Evolutionary conservation across 2,888 invertebrate species (phyloP).

Genomic region (Ramazzottius varieornatus): DNA sequence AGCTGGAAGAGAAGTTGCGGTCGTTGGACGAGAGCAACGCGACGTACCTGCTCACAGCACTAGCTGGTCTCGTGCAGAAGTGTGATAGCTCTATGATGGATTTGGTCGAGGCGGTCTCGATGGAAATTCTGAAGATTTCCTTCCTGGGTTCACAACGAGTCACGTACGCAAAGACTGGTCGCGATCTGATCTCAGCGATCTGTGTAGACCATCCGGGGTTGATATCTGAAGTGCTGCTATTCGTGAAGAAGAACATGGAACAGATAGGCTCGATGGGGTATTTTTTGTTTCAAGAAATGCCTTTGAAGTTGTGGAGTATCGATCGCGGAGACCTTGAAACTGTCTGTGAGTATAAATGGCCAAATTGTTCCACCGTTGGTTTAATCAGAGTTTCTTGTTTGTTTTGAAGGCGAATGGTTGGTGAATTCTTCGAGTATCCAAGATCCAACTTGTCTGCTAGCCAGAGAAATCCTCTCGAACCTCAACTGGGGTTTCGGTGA

Average conservation of each 20-base stretch:
- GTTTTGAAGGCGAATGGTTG: too few species aligned
- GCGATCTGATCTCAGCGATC: not conserved
- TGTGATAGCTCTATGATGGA: slow-evolving; percentile 8
- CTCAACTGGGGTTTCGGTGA: slow-evolving; percentile 12
- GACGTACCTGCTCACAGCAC: slow-evolving; percentile 10
- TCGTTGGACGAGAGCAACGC: slow-evolving; percentile 9
- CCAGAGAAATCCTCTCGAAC: slow-evolving; percentile 8
- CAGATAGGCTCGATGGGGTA: not conserved
- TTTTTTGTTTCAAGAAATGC: slow-evolving; percentile 7
- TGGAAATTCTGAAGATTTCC: not conserved
- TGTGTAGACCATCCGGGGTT: not conserved
- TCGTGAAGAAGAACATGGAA: not conserved
- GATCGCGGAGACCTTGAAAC: slow-evolving; percentile 9
- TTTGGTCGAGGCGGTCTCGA: not conserved
- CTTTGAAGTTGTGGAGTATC: slow-evolving; percentile 9
- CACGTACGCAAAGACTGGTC: not conserved
- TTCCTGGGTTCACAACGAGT: not conserved
- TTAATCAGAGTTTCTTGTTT: too few species aligned
- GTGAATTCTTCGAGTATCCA: not conserved
- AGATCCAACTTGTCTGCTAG: not conserved
- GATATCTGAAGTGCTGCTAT: not conserved
- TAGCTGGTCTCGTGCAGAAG: slow-evolving; percentile 10
- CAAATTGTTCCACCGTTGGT: too few species aligned
- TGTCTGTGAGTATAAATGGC: too few species aligned
- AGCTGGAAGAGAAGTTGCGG: slow-evolving; percentile 8